phyloP scores from a whole-genome alignment of 2,888 invertebrate genomes.

The Drosophila colorata region DNA sequence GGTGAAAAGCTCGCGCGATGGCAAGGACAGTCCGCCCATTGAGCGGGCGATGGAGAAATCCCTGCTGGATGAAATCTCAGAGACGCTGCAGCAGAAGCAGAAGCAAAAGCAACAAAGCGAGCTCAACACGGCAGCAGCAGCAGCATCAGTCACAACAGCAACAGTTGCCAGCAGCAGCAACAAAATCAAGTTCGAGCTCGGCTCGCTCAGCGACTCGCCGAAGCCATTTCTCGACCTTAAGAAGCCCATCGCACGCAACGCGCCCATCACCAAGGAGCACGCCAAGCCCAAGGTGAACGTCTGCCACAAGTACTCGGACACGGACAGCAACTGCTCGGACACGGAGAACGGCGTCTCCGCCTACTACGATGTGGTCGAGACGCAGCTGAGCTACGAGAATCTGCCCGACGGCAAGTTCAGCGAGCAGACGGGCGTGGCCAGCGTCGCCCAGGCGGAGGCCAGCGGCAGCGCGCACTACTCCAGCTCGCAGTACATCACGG shows the following conservation, averaged over 20 bases:
- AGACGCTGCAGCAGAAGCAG: slow-evolving; percentile 89
- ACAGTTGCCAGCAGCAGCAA: slow-evolving; percentile 32
- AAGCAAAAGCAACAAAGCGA: slow-evolving; percentile 85
- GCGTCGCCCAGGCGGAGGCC: slow-evolving; percentile 41
- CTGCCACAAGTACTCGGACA: slow-evolving; percentile 87
- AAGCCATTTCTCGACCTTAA: slow-evolving; percentile 85
- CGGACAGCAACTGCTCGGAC: slow-evolving; percentile 88
- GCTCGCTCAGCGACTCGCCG: slow-evolving; percentile 77
- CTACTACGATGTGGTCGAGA: slow-evolving; percentile 85
- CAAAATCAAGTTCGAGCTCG: slow-evolving; percentile 85
- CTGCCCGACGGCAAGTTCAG: slow-evolving; percentile 83
- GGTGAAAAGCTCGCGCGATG: slow-evolving; percentile 67
- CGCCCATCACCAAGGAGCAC: slow-evolving; percentile 89
- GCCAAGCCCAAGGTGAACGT: slow-evolving; percentile 89
- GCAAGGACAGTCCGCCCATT: slow-evolving; percentile 85
- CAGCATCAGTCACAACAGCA: slow-evolving; percentile 39
- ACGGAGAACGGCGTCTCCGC: slow-evolving; percentile 86
- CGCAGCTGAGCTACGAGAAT: slow-evolving; percentile 84
- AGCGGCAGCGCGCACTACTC: slow-evolving; percentile 71
- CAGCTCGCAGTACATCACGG: slow-evolving; percentile 85
- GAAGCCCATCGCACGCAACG: slow-evolving; percentile 87
- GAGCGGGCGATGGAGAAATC: slow-evolving; percentile 88
- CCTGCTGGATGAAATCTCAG: slow-evolving; percentile 90
- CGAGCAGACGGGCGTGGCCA: slow-evolving; percentile 71
- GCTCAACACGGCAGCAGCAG: slow-evolving; percentile 19